Evolutionary conservation across 2,888 invertebrate species (phyloP).

Genomic region (Bruchidius siliquastri): DNA sequence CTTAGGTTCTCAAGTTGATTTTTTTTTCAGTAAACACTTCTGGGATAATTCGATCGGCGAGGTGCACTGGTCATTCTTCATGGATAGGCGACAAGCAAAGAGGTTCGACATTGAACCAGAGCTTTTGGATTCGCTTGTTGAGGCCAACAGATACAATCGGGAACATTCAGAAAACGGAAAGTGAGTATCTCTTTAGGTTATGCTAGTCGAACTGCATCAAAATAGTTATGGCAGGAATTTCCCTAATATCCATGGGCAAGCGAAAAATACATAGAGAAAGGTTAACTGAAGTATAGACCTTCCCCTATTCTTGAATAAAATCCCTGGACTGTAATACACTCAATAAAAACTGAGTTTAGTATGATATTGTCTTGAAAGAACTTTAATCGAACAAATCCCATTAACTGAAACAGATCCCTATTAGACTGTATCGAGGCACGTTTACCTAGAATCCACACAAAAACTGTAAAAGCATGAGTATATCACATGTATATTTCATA

Average conservation of each 20-base stretch:
- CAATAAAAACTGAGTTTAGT: no score
- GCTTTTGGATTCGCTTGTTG: slow-evolving; percentile 9
- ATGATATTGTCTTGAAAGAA: no score
- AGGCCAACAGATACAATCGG: slow-evolving; percentile 10
- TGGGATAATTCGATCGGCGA: slow-evolving; percentile 28
- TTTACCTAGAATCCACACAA: background rate
- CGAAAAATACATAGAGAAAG: no score
- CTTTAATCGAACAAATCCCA: background rate
- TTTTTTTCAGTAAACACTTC: slow-evolving; percentile 25
- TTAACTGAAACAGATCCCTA: background rate
- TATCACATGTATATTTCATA: background rate
- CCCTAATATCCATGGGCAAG: no score
- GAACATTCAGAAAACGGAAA: slow-evolving; percentile 8
- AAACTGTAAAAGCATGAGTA: background rate
- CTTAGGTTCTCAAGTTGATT: no score
- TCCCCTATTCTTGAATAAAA: no score
- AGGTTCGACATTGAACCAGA: slow-evolving; percentile 48
- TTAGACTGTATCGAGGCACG: background rate
- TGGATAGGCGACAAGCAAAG: slow-evolving; percentile 45
- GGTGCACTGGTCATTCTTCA: slow-evolving; percentile 55
- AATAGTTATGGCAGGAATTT: no score
- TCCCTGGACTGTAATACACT: no score
- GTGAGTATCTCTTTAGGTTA: slow-evolving; percentile 17
- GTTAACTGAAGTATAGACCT: no score
- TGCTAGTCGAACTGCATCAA: no score